These are phyloP conservation scores for Limnephilus lunatus DNA, from an alignment of 2,888 invertebrate species.

Conservation along the genomic window DNA sequence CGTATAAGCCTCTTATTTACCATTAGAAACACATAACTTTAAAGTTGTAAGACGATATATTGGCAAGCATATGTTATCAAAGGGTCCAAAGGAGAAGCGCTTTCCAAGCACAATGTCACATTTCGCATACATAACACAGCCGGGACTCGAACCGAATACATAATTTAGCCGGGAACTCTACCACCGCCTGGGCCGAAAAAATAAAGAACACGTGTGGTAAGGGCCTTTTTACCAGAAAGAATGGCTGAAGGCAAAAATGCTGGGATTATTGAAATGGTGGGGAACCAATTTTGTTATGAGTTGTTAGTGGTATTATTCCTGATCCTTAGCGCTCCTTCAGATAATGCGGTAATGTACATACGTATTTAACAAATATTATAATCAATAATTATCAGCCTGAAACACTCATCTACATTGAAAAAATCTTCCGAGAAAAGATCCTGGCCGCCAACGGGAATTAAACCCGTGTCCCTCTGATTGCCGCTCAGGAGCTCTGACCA, in stretches of 20 bases:
- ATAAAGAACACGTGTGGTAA: slow-evolving; percentile 59
- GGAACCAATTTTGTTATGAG: too few relatives aligned
- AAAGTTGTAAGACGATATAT: neutral
- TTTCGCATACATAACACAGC: slow-evolving; percentile 65
- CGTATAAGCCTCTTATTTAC: neutral
- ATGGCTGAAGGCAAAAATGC: slow-evolving; percentile 49
- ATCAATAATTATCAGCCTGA: too few relatives aligned
- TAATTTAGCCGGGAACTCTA: slow-evolving; percentile 49
- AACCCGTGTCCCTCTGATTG: too few relatives aligned
- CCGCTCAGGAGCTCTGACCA: too few relatives aligned
- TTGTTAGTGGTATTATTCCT: too few relatives aligned
- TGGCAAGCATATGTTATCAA: slow-evolving; percentile 47
- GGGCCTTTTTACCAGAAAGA: slow-evolving; percentile 56
- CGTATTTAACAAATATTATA: too few relatives aligned
- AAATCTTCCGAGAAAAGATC: too few relatives aligned
- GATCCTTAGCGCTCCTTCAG: too few relatives aligned
- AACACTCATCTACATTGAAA: too few relatives aligned
- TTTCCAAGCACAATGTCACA: slow-evolving; percentile 62
- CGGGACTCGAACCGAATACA: slow-evolving; percentile 64
- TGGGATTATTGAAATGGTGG: neutral
- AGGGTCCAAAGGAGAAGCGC: slow-evolving; percentile 28
- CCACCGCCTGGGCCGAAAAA: slow-evolving; percentile 51
- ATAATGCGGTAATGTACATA: too few relatives aligned
- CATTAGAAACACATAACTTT: too few relatives aligned
- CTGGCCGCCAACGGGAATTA: too few relatives aligned